Conservation (phyloP, 2,113 vertebrate species). For the Cavia aperea region DNA sequence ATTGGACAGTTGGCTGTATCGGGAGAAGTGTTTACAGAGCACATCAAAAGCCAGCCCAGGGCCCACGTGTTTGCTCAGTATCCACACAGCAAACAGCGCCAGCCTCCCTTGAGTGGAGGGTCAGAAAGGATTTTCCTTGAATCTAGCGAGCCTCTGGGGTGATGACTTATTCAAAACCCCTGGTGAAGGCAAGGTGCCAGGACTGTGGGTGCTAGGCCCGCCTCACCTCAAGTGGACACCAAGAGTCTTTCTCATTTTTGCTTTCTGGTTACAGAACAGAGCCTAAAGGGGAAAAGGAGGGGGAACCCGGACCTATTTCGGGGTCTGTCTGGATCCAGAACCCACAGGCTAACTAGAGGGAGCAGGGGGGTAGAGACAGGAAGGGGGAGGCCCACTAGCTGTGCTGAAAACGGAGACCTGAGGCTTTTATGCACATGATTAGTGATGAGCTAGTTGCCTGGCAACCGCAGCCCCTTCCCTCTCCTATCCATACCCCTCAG, state of each 20-base stretch:
- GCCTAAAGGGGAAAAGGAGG: neutral
- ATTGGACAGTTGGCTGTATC: slow-evolving; percentile 56
- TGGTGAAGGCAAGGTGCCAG: neutral
- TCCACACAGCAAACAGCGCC: slow-evolving; percentile 56
- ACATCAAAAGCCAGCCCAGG: slow-evolving; percentile 26
- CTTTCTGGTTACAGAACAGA: neutral
- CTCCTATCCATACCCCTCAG: slow-evolving; percentile 62
- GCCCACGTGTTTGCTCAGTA: slow-evolving; percentile 57
- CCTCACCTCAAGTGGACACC: neutral
- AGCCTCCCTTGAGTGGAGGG: slow-evolving; percentile 48
- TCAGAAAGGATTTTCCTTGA: slow-evolving; percentile 59
- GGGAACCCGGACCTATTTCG: neutral
- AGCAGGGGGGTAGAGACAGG: neutral
- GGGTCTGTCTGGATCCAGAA: neutral
- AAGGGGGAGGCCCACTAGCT: slow-evolving; percentile 44
- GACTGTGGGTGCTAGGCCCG: neutral
- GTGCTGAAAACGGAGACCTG: slow-evolving; percentile 51
- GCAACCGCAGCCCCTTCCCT: slow-evolving; percentile 64
- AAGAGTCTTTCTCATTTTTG: neutral
- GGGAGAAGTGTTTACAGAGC: slow-evolving; percentile 56
- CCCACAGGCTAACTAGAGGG: slow-evolving; percentile 32
- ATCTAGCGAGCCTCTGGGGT: slow-evolving; percentile 45
- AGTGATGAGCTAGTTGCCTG: slow-evolving; percentile 63
- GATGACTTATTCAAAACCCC: slow-evolving; percentile 44
- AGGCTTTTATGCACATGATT: slow-evolving; percentile 62